A percentile compares a stretch with the other conserved stretches of the same genome.
Conservation (phyloP, 2,113 vertebrate genomes). For the Irena cyanogastra region DNA sequence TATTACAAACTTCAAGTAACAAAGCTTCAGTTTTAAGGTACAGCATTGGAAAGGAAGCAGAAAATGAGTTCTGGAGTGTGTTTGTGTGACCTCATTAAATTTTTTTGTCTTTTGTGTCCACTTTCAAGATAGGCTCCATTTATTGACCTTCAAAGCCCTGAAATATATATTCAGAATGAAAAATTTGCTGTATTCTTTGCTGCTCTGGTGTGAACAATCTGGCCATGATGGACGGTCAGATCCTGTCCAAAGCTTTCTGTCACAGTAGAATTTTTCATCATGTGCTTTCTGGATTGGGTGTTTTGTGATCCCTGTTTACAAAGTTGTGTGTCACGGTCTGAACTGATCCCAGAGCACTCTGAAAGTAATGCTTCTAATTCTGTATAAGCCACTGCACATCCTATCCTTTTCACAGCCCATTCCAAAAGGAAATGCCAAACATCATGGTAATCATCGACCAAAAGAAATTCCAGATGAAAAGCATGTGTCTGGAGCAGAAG, state of each 20-base stretch:
- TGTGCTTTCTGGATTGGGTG: not conserved
- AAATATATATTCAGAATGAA: not conserved
- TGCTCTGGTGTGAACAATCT: not conserved
- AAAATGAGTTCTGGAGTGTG: not conserved
- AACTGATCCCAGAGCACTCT: not conserved
- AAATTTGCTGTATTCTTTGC: not conserved
- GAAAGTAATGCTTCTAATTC: not conserved
- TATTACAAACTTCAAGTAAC: not conserved
- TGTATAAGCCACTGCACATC: not conserved
- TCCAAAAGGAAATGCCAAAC: conserved; percentile 9
- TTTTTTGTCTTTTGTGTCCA: not conserved
- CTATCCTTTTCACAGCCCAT: not conserved
- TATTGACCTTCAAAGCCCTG: accelerated
- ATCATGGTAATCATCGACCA: not conserved
- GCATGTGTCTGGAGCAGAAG: not conserved
- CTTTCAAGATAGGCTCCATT: not conserved
- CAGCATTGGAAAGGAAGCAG: not conserved
- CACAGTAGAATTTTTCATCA: not conserved
- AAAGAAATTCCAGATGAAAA: not conserved
- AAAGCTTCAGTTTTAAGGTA: not conserved
- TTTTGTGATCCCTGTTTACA: not conserved
- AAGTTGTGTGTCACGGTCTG: not conserved
- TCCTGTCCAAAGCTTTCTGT: not conserved
- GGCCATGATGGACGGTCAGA: not conserved
- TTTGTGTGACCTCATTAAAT: not conserved